Evolutionary conservation across 2,888 invertebrate species (phyloP).

Genomic region (Synanthedon myopaeformis): DNA sequence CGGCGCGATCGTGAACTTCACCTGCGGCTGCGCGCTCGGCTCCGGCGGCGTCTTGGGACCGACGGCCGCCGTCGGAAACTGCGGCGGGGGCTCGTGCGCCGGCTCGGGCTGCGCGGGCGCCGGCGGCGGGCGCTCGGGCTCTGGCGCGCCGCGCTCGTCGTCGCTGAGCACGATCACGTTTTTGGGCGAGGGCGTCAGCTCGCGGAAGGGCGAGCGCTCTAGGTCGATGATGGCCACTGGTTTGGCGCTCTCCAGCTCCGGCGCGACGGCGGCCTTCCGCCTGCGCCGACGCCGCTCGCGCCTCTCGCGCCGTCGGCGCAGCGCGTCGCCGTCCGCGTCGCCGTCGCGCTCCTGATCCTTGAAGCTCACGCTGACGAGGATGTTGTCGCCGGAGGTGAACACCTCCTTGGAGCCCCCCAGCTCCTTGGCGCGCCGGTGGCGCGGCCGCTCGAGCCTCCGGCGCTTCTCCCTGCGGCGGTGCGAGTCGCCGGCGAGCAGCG

Average conservation of each 20-base stretch:
- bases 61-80: conserved; percentile 10
- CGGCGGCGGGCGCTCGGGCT: conserved; percentile 10
- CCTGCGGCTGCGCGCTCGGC: conserved; percentile 11
- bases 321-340: conserved; percentile 32
- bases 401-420: conserved; percentile 85
- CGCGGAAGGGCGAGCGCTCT: conserved; percentile 86
- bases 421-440: conserved; percentile 42
- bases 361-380: conserved; percentile 92
- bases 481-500: conserved; percentile 68
- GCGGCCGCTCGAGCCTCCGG: conserved; percentile 16
- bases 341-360: conserved; percentile 71
- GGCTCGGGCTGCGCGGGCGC: conserved; percentile 29
- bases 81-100: conserved; percentile 12
- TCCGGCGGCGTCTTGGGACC: conserved; percentile 19
- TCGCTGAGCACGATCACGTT: conserved; percentile 88
- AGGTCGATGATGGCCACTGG: conserved; percentile 89
- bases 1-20: conserved; percentile 8
- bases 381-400: conserved; percentile 92
- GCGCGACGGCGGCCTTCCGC: conserved; percentile 14
- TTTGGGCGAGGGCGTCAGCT: conserved; percentile 82
- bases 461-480: conserved; percentile 39
- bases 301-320: conserved; percentile 11
- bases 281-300: conserved; percentile 15
- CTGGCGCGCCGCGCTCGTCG: conserved; percentile 74
- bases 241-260: conserved; percentile 40